These are phyloP conservation scores for Spheniscus mendiculus DNA, from an alignment of 2,113 vertebrate species.

Conservation along the genomic window DNA sequence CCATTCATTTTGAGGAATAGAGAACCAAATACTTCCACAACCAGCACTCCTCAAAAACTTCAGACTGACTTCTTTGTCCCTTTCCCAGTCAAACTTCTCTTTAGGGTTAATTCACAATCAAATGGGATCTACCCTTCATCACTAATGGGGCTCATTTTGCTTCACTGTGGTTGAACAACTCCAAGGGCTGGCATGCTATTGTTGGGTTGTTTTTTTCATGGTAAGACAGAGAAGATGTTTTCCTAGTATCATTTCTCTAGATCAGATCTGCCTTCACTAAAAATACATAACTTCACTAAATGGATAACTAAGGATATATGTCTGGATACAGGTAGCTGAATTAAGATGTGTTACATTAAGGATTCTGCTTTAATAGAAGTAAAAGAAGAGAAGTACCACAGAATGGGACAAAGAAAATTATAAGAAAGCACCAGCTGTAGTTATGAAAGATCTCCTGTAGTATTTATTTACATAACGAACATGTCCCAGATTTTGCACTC, in stretches of 20 bases:
- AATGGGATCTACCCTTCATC: not conserved
- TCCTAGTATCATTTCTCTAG: not conserved
- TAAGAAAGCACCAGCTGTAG: not conserved
- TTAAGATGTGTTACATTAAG: not conserved
- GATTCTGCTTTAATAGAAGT: not conserved
- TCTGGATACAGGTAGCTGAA: not conserved
- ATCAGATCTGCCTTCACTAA: not conserved
- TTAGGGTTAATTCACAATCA: not conserved
- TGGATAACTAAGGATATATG: not conserved
- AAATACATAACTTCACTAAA: not conserved
- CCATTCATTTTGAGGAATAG: not conserved
- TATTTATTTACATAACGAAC: not conserved
- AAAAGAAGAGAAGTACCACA: not conserved
- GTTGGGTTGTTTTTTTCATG: not conserved
- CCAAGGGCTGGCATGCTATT: not conserved
- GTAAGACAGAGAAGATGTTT: not conserved
- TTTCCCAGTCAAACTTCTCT: not conserved
- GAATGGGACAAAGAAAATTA: not conserved
- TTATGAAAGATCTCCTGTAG: not conserved
- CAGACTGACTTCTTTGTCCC: not conserved
- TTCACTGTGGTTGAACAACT: not conserved
- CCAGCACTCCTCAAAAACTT: not conserved
- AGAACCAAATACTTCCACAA: not conserved
- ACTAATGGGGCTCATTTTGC: rapidly evolving
- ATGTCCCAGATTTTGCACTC: not conserved